Conservation (phyloP, 2,113 vertebrate species). For the Zosterops lateralis region DNA sequence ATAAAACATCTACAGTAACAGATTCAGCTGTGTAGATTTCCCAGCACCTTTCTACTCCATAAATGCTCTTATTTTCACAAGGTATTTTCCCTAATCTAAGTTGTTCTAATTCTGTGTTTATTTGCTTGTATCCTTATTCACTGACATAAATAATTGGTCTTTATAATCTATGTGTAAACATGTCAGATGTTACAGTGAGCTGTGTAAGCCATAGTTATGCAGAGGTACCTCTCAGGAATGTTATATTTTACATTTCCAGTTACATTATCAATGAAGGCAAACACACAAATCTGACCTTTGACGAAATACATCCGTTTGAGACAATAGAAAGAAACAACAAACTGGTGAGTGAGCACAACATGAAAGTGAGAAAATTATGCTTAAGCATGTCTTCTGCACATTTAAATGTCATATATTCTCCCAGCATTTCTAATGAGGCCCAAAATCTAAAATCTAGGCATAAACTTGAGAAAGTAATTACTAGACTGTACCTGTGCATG, state of each 20-base stretch:
- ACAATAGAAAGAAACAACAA: not conserved
- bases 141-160: not conserved
- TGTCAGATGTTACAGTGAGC: not conserved
- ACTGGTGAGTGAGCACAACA: not conserved
- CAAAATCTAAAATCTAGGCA: not conserved
- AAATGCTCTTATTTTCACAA: not conserved
- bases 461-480: not conserved
- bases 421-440: not conserved
- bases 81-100: not conserved
- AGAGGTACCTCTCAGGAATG: not conserved
- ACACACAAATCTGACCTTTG: not conserved
- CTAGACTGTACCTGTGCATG: not conserved
- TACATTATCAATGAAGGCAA: not conserved
- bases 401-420: not conserved
- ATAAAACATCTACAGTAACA: constrained; percentile 11
- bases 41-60: not conserved
- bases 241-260: not conserved
- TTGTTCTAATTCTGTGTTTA: not conserved
- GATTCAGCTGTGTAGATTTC: not conserved
- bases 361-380: not conserved
- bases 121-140: not conserved
- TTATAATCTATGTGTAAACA: not conserved
- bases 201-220: not conserved
- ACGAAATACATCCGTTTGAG: not conserved
- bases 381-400: not conserved